phyloP scores from a whole-genome alignment of 2,113 vertebrate genomes.

The Myodes glareolus region DNA sequence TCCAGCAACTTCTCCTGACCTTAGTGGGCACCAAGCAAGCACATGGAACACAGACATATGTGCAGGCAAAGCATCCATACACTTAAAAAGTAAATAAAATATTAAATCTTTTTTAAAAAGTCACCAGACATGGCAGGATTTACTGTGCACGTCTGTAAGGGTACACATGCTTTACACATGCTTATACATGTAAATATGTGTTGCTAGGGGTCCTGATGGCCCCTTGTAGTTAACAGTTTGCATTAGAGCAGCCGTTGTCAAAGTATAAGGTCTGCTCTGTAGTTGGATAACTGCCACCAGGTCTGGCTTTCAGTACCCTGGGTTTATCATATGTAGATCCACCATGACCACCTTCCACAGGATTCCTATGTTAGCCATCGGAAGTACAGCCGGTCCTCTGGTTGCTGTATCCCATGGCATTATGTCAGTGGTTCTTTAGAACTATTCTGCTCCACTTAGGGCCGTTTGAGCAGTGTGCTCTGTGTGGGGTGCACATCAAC shows the following conservation, averaged over 20 bases:
- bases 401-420: not conserved
- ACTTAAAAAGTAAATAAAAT: not conserved
- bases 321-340: too few species aligned
- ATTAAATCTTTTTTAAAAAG: not conserved
- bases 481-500: not conserved
- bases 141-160: not conserved
- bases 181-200: not conserved
- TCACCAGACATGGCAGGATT: not conserved
- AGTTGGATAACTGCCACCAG: fast-evolving
- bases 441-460: not conserved
- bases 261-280: not conserved
- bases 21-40: not conserved
- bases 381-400: too few species aligned
- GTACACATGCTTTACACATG: not conserved
- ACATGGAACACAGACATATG: not conserved
- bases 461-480: not conserved
- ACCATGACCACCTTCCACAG: not conserved
- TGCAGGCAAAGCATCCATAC: not conserved
- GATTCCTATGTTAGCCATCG: not conserved
- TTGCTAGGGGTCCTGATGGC: not conserved
- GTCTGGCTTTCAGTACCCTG: not conserved
- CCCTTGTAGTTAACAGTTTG: not conserved
- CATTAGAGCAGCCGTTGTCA: not conserved
- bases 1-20: not conserved
- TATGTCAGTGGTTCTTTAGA: not conserved